Percentiles rank a stretch among this genome's conserved stretches.
phyloP scores from a whole-genome alignment of 2,113 vertebrate genomes.

The Varanus komodoensis region DNA sequence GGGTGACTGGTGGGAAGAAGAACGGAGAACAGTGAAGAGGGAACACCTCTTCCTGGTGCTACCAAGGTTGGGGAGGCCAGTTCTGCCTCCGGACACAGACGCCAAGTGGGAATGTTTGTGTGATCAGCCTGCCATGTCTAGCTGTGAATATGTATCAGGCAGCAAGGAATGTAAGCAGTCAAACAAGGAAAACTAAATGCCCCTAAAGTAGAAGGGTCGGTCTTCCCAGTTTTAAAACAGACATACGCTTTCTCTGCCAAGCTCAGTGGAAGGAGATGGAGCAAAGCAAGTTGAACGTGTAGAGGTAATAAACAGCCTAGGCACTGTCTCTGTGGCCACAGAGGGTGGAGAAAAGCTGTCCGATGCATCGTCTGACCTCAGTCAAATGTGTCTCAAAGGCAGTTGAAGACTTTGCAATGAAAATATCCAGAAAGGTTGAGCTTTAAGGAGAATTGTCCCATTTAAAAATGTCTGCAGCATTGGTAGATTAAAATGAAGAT shows the following conservation, averaged over 20 bases:
- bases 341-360: background rate
- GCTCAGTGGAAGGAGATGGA: background rate
- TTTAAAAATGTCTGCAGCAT: background rate
- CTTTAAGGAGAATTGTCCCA: background rate
- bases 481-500: background rate
- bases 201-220: background rate
- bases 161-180: background rate
- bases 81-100: background rate
- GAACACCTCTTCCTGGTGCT: too few relatives aligned
- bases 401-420: background rate
- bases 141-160: too few relatives aligned
- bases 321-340: background rate
- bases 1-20: background rate
- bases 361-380: background rate
- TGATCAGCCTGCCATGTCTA: too few relatives aligned
- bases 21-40: too few relatives aligned
- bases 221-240: background rate
- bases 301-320: too few relatives aligned
- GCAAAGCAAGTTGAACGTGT: background rate
- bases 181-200: background rate
- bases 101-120: too few relatives aligned
- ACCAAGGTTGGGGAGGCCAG: background rate
- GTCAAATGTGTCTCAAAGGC: background rate
- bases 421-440: background rate
- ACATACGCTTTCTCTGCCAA: too few relatives aligned